Percentiles rank a stretch among this genome's conserved stretches.
phyloP scores from a whole-genome alignment of 2,888 invertebrate genomes.

The Gibbula magus region DNA sequence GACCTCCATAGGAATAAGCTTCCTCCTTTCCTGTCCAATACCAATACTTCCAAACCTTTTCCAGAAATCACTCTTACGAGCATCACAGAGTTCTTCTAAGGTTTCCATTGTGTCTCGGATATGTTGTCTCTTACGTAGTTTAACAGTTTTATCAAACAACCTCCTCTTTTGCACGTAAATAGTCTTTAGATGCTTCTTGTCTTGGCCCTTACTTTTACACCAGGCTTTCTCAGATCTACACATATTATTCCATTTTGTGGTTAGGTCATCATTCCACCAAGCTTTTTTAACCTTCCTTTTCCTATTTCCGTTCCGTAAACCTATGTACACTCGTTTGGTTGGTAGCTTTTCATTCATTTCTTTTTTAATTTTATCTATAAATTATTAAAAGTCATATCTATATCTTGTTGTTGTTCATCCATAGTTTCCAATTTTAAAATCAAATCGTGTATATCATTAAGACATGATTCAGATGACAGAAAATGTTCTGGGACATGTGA shows the following conservation, averaged over 20 bases:
- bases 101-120: not conserved
- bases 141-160: not conserved
- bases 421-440: too few relatives aligned
- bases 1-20: not conserved
- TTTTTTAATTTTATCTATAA: not conserved
- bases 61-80: not conserved
- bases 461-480: too few relatives aligned
- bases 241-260: not conserved
- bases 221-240: not conserved
- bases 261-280: not conserved
- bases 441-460: too few relatives aligned
- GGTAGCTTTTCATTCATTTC: not conserved
- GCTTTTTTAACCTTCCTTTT: not conserved
- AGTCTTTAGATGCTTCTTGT: not conserved
- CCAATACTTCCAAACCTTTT: not conserved
- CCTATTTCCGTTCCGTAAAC: not conserved
- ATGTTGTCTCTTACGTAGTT: not conserved
- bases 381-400: not conserved
- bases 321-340: not conserved
- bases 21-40: not conserved
- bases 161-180: not conserved
- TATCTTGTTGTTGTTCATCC: not conserved
- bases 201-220: not conserved
- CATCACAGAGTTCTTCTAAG: not conserved
- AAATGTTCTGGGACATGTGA: too few relatives aligned